Percentiles rank a stretch among this genome's conserved stretches.
Conservation (phyloP, 1,140 invertebrate species). For the Heliconius melpomene region DNA sequence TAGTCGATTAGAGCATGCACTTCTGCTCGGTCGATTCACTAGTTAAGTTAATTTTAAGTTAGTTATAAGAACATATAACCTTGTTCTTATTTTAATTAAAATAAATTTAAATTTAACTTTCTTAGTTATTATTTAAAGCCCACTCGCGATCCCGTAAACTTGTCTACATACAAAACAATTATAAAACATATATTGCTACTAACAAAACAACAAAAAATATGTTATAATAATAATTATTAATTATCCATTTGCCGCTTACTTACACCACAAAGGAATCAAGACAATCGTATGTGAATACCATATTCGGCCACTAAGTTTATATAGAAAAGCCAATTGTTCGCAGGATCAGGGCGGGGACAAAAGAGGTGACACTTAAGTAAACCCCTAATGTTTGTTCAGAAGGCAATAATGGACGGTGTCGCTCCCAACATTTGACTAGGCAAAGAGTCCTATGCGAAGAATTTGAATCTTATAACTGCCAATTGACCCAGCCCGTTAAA, state of each 20-base stretch:
- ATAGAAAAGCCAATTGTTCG: conserved; percentile 42
- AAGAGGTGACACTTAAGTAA: conserved; percentile 57
- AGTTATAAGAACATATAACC: too few species aligned
- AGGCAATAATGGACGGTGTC: conserved; percentile 68
- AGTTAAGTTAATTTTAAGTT: too few species aligned
- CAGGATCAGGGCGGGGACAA: conserved; percentile 46
- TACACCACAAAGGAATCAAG: conserved; percentile 13
- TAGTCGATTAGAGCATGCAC: too few species aligned
- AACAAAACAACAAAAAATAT: too few species aligned
- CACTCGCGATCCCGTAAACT: too few species aligned
- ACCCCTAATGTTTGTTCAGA: conserved; percentile 62
- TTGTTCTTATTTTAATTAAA: too few species aligned
- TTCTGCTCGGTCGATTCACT: too few species aligned
- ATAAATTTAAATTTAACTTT: too few species aligned
- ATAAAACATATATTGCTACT: neutral
- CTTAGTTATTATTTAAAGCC: too few species aligned
- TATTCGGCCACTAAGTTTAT: conserved; percentile 32
- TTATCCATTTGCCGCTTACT: conserved; percentile 8
- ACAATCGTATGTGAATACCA: conserved; percentile 19
- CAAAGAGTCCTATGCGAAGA: conserved; percentile 46
- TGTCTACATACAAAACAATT: neutral
- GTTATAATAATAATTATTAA: conserved; percentile 25
- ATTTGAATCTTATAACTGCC: conserved; percentile 34
- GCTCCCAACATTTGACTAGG: conserved; percentile 62
- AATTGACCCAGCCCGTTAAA: conserved; percentile 6